Evolutionary conservation across 2,888 invertebrate genomes (phyloP).

Genomic region (Drosophila putrida): DNA sequence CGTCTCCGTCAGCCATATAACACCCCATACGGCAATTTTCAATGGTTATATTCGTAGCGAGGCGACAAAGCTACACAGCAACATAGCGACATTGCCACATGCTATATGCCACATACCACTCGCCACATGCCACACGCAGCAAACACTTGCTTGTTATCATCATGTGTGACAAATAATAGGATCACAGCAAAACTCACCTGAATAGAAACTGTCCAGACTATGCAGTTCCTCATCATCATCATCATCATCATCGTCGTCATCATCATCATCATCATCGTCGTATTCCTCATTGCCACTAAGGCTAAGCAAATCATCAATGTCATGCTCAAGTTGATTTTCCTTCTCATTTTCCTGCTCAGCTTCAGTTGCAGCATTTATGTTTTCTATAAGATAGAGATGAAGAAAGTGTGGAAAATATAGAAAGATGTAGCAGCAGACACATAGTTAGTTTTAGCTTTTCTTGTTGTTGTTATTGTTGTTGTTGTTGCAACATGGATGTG

Average conservation of each 20-base stretch:
- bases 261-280: slow-evolving; percentile 66
- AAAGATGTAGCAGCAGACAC: slow-evolving; percentile 5
- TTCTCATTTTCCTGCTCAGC: slow-evolving; percentile 26
- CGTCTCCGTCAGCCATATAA: slow-evolving; percentile 85
- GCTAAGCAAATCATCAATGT: slow-evolving; percentile 65
- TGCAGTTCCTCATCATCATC: slow-evolving; percentile 81
- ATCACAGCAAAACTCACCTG: slow-evolving; percentile 76
- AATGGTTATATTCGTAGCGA: slow-evolving; percentile 76
- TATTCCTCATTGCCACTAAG: slow-evolving; percentile 67
- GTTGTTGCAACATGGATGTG: slow-evolving; percentile 47
- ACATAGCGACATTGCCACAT: background rate
- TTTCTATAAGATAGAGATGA: slow-evolving; percentile 35
- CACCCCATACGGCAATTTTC: slow-evolving; percentile 85
- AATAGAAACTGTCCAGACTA: slow-evolving; percentile 85
- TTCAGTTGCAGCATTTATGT: slow-evolving; percentile 32
- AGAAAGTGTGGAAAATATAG: background rate
- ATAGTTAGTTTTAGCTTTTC: slow-evolving; percentile 26
- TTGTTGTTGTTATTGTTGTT: slow-evolving; percentile 4
- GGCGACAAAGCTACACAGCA: slow-evolving; percentile 16
- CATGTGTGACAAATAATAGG: slow-evolving; percentile 31
- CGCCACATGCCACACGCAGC: background rate
- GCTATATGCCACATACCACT: no score
- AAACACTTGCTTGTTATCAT: slow-evolving; percentile 14
- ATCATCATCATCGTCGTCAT: slow-evolving; percentile 68
- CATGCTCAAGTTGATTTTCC: slow-evolving; percentile 33